Conservation (phyloP, 2,797 vertebrate genomes). For the Enteromius argenteus region DNA sequence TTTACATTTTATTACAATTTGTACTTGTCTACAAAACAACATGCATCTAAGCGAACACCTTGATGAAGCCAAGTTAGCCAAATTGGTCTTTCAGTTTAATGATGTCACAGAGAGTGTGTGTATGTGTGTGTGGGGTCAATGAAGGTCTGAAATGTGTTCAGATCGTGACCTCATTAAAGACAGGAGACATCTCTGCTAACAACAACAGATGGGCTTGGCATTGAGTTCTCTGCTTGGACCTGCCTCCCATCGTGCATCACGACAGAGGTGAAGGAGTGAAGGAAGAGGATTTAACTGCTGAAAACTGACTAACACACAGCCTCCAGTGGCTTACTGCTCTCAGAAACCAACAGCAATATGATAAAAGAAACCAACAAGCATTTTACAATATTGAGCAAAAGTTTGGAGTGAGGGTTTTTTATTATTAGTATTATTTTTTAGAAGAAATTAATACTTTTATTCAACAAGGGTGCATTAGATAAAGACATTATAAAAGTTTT, state of each 20-base stretch:
- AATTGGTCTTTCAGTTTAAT: background rate
- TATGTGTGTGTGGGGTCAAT: background rate
- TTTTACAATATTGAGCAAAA: background rate
- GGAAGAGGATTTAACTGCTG: background rate
- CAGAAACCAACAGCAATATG: background rate
- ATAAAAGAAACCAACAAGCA: background rate
- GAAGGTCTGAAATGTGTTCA: background rate
- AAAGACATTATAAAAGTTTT: too few species aligned
- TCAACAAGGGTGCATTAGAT: too few species aligned
- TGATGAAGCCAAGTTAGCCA: background rate
- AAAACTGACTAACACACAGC: constrained; percentile 1
- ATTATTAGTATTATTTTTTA: too few species aligned
- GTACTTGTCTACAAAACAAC: too few species aligned
- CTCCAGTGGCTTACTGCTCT: background rate
- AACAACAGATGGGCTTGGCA: constrained; percentile 30
- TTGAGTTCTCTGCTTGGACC: constrained; percentile 17
- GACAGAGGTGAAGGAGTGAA: background rate
- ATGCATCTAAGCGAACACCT: background rate
- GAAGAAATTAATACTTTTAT: too few species aligned
- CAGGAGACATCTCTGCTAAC: constrained; percentile 12
- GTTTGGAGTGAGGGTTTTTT: too few species aligned
- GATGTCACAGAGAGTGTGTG: too few species aligned
- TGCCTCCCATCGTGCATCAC: background rate
- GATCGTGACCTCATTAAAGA: background rate
- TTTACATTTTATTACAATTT: too few species aligned